Percentiles rank a stretch among this genome's conserved stretches.
Evolutionary conservation across 64 coral and sea anemone species (phyloP).

Genomic region (Porites australiensis): DNA sequence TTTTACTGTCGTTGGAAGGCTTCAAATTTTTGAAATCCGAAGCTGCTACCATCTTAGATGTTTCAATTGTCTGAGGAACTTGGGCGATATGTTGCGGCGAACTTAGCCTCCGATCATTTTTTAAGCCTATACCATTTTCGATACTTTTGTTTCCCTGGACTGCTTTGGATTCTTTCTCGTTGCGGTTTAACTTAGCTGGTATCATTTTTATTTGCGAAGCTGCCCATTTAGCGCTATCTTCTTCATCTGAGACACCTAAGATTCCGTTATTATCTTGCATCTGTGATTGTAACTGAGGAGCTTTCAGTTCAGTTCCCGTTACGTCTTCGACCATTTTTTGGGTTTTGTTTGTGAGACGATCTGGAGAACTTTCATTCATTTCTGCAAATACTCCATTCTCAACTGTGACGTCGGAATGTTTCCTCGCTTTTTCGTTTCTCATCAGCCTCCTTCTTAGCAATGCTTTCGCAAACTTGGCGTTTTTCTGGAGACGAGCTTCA

Average conservation of each 20-base stretch:
- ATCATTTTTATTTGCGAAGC: background rate
- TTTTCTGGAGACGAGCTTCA: background rate
- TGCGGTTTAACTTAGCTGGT: background rate
- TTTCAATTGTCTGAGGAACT: background rate
- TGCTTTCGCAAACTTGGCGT: background rate
- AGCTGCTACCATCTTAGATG: background rate
- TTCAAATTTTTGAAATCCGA: background rate
- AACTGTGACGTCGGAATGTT: background rate
- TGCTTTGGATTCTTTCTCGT: background rate
- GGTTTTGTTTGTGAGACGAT: background rate
- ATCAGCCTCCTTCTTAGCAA: background rate
- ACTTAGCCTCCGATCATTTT: background rate
- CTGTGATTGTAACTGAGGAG: background rate
- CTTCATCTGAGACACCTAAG: conserved; percentile 65
- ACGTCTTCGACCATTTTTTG: background rate
- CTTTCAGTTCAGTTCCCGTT: background rate
- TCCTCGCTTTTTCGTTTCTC: background rate
- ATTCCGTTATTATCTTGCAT: conserved; percentile 36
- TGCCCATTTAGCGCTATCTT: conserved; percentile 74
- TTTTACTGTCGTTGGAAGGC: background rate
- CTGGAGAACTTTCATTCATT: background rate
- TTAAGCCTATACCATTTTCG: background rate
- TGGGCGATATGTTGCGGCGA: background rate
- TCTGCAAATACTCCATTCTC: background rate
- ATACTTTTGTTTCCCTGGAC: background rate